Evolutionary conservation across 2,113 vertebrate genomes (phyloP).

Genomic region (Cyprinodon brontotheroides): DNA sequence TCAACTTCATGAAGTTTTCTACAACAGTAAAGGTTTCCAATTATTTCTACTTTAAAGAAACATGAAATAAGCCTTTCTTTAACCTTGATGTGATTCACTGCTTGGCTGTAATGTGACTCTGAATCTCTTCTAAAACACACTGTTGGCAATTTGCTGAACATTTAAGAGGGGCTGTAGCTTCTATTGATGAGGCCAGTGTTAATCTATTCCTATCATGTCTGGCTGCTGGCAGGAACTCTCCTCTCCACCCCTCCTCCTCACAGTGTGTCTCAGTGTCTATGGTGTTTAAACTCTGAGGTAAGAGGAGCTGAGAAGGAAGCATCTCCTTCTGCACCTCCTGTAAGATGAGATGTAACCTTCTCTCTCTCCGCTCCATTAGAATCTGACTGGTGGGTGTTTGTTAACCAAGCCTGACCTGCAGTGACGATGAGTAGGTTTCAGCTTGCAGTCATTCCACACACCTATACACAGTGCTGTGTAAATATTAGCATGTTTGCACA

Average conservation of each 20-base stretch:
- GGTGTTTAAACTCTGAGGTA: conserved; percentile 43
- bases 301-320: conserved; percentile 56
- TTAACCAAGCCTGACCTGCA: conserved; percentile 42
- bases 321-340: conserved; percentile 37
- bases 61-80: background rate
- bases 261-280: background rate
- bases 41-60: background rate
- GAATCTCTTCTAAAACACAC: background rate
- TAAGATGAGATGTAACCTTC: conserved; percentile 45
- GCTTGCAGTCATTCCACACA: conserved; percentile 12
- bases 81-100: background rate
- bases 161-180: background rate
- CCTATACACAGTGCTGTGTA: conserved; percentile 32
- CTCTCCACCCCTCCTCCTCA: background rate
- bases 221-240: background rate
- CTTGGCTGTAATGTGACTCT: background rate
- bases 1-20: background rate
- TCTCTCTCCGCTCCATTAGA: conserved; percentile 14
- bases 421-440: conserved; percentile 5
- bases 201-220: conserved; percentile 8
- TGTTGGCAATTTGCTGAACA: background rate
- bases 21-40: background rate
- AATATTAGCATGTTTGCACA: conserved; percentile 51
- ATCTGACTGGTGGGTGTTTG: conserved; percentile 35
- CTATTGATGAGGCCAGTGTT: background rate